Conservation (phyloP, 2,888 invertebrate species). For the Exephanes ischioxanthus region DNA sequence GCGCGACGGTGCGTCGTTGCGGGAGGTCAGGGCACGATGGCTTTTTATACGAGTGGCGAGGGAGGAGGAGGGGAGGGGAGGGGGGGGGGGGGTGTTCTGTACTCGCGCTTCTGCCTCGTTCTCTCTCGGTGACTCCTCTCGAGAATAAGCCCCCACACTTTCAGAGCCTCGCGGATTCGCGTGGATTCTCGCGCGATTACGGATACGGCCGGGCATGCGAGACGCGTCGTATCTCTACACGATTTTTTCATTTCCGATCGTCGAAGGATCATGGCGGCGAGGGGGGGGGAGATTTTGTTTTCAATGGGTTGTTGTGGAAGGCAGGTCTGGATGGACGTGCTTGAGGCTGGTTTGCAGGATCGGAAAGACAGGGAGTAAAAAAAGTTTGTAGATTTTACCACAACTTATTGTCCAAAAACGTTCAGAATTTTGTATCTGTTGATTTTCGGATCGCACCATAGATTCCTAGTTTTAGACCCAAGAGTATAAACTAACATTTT, state of each 20-base stretch:
- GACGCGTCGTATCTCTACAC: constrained; percentile 17
- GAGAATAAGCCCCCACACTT: constrained; percentile 11
- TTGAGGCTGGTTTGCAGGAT: constrained; percentile 6
- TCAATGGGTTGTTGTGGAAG: constrained; percentile 21
- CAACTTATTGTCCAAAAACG: too few species aligned
- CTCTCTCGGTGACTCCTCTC: constrained; percentile 58
- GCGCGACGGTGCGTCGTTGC: constrained; percentile 76
- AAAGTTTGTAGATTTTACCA: too few species aligned
- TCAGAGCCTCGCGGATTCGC: constrained; percentile 9
- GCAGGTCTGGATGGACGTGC: constrained; percentile 19
- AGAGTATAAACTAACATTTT: too few species aligned
- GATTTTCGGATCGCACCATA: too few species aligned
- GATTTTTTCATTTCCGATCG: constrained; percentile 30
- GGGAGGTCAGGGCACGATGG: constrained; percentile 82
- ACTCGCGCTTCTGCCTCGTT: constrained; percentile 62
- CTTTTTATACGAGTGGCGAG: constrained; percentile 79
- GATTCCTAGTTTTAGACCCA: too few species aligned
- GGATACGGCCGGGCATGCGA: constrained; percentile 37
- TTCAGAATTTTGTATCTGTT: too few species aligned
- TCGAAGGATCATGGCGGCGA: constrained; percentile 1
- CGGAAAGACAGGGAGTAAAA: too few species aligned
- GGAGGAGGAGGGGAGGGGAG: too few species aligned
- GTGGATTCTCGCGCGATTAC: constrained; percentile 56
- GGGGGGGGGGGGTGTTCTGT: constrained; percentile 14
- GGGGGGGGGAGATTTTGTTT: constrained; percentile 47